Percentiles rank a stretch among this genome's conserved stretches.
These are phyloP conservation scores for Calidris pygmaea DNA, from an alignment of 2,113 vertebrate species.

Conservation along the genomic window DNA sequence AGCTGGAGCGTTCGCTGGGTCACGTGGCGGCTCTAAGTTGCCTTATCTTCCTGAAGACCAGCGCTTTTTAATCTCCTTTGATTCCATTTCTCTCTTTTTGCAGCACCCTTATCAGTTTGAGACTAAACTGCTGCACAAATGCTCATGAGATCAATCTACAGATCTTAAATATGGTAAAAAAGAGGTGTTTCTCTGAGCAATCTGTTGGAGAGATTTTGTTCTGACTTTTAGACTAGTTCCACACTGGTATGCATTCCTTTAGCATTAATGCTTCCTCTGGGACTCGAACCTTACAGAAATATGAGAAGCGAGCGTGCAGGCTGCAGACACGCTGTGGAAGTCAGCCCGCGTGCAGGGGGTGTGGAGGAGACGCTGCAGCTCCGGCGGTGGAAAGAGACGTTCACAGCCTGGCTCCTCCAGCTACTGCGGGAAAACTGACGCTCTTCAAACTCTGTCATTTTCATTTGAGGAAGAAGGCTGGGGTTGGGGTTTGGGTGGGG, in stretches of 20 bases:
- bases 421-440: background rate
- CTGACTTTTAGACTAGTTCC: constrained; percentile 38
- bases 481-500: background rate
- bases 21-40: background rate
- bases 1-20: background rate
- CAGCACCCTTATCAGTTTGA: constrained; percentile 9
- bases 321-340: constrained; percentile 11
- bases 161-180: constrained; percentile 20
- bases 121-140: constrained; percentile 11
- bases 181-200: constrained; percentile 44
- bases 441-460: background rate
- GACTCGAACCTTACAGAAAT: constrained; percentile 70
- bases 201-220: constrained; percentile 41
- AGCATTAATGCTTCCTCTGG: constrained; percentile 72
- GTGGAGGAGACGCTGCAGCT: background rate
- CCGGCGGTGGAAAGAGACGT: background rate
- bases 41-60: constrained; percentile 31
- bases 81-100: background rate
- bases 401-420: background rate
- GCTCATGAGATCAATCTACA: constrained; percentile 29
- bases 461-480: background rate
- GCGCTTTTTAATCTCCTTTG: background rate
- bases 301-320: constrained; percentile 40
- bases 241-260: constrained; percentile 72
- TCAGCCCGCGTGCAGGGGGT: background rate